A percentile compares a stretch with the other conserved stretches of the same genome.
Evolutionary conservation across 2,113 vertebrate genomes (phyloP).

Genomic region (Aptenodytes patagonicus): DNA sequence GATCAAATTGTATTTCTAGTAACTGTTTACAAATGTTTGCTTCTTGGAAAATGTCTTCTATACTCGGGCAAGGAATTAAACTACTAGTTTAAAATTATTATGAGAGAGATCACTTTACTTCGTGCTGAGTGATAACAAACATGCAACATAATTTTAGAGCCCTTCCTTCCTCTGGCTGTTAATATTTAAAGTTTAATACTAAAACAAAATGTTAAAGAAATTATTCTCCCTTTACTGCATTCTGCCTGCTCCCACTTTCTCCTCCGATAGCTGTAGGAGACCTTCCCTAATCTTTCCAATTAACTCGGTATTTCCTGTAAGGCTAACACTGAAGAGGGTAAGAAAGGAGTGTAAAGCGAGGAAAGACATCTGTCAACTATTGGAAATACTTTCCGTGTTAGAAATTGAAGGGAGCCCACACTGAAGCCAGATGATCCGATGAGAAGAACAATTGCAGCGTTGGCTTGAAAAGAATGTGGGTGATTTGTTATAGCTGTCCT

Average conservation of each 20-base stretch:
- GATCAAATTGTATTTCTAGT: neutral
- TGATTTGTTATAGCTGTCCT: constrained; percentile 66
- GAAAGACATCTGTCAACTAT: constrained; percentile 72
- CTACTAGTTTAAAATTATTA: neutral
- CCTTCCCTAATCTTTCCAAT: constrained; percentile 73
- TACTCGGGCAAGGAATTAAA: neutral
- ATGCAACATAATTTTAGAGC: neutral
- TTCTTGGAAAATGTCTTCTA: neutral
- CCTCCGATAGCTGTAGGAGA: constrained; percentile 63
- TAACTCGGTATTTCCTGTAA: constrained; percentile 74
- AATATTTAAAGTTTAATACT: neutral
- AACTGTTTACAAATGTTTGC: constrained; percentile 7
- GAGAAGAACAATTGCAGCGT: constrained; percentile 38
- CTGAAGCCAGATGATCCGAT: constrained; percentile 50
- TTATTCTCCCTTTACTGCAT: neutral
- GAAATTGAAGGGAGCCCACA: constrained; percentile 43
- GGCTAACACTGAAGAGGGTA: constrained; percentile 46
- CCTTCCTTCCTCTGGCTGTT: neutral
- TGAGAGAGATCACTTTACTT: neutral
- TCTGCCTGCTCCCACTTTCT: constrained; percentile 37
- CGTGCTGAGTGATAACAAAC: constrained; percentile 17
- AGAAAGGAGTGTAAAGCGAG: constrained; percentile 53
- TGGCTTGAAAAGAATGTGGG: constrained; percentile 60
- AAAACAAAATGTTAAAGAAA: neutral
- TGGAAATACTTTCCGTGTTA: constrained; percentile 55